Conservation (phyloP, 1,140 invertebrate genomes). For the Drosophila murphyi region DNA sequence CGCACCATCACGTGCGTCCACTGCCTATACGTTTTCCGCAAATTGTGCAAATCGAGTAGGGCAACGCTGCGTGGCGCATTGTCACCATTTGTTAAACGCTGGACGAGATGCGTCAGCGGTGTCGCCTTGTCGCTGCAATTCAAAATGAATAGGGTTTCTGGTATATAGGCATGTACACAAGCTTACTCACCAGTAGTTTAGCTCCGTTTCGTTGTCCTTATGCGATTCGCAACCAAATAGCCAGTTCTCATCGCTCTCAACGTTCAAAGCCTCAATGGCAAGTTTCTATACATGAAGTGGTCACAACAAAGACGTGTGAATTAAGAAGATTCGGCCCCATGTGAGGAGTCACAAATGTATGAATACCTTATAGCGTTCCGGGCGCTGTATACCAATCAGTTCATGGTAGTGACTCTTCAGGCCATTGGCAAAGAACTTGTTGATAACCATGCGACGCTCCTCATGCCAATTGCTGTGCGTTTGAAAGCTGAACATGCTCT, state of each 20-base stretch:
- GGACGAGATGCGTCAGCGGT: slow-evolving; percentile 88
- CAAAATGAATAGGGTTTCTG: background rate
- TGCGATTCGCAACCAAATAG: slow-evolving; percentile 89
- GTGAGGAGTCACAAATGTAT: background rate
- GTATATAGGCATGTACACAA: background rate
- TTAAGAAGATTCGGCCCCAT: background rate
- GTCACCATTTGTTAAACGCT: slow-evolving; percentile 84
- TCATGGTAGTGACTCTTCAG: slow-evolving; percentile 54
- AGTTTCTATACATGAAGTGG: slow-evolving; percentile 31
- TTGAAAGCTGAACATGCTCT: slow-evolving; percentile 22
- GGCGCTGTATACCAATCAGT: slow-evolving; percentile 50
- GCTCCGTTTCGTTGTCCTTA: slow-evolving; percentile 83
- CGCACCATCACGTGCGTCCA: slow-evolving; percentile 90
- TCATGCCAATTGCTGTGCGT: slow-evolving; percentile 58
- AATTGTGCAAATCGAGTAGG: slow-evolving; percentile 87
- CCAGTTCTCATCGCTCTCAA: slow-evolving; percentile 88
- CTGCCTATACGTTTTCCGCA: slow-evolving; percentile 85
- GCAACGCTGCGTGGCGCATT: slow-evolving; percentile 86
- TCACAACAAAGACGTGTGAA: background rate
- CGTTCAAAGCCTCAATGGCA: slow-evolving; percentile 84
- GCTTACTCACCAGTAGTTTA: slow-evolving; percentile 87
- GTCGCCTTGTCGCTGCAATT: slow-evolving; percentile 86
- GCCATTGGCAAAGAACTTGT: slow-evolving; percentile 62
- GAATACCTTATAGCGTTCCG: slow-evolving; percentile 49
- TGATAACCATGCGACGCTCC: slow-evolving; percentile 59